Percentiles rank a stretch among this genome's conserved stretches.
Conservation (phyloP, 2,888 invertebrate genomes). For the Adineta ricciae region DNA sequence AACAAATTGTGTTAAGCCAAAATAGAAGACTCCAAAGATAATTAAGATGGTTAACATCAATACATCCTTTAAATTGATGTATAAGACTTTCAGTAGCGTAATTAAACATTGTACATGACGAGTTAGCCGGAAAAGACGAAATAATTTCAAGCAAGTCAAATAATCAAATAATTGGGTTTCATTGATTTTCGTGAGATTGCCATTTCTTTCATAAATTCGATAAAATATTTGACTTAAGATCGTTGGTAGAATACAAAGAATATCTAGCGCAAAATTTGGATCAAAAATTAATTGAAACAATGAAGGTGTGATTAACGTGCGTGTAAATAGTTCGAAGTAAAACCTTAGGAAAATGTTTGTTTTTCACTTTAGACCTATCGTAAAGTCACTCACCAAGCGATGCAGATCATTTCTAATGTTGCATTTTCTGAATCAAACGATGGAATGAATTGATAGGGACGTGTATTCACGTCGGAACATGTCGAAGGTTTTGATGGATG, state of each 20-base stretch:
- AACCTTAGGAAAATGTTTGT: not conserved
- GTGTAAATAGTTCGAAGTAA: not conserved
- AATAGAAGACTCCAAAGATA: not conserved
- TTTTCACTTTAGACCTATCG: no score
- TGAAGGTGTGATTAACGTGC: not conserved
- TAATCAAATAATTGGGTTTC: constrained; percentile 13
- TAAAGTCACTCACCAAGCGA: not conserved
- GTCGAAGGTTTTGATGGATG: constrained; percentile 1
- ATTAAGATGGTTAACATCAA: not conserved
- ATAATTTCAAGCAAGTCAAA: constrained; percentile 5
- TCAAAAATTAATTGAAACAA: not conserved
- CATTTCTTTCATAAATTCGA: not conserved
- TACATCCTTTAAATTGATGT: not conserved
- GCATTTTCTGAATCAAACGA: not conserved
- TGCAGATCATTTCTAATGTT: not conserved
- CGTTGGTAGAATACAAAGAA: constrained; percentile 6
- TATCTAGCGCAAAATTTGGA: constrained; percentile 4
- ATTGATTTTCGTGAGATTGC: not conserved
- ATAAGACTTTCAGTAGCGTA: not conserved
- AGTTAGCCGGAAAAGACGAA: constrained; percentile 4
- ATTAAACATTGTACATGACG: not conserved
- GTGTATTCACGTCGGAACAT: not conserved
- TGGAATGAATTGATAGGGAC: constrained; percentile 13
- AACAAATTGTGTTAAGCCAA: constrained; percentile 17
- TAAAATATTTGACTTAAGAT: not conserved